These are phyloP conservation scores for Heliconius himera DNA, from an alignment of 1,140 invertebrate genomes.

Conservation along the genomic window DNA sequence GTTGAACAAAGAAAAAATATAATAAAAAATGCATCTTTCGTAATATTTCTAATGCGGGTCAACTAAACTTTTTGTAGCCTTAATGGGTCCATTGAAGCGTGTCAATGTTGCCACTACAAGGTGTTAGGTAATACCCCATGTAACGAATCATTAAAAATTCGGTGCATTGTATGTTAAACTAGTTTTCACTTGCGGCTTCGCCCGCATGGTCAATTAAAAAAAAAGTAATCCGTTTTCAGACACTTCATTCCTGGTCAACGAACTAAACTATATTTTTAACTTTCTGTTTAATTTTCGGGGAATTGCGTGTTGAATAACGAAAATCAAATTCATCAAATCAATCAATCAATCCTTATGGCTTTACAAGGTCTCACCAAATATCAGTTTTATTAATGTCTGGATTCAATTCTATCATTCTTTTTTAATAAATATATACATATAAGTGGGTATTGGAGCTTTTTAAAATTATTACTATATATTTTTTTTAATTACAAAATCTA, in stretches of 20 bases:
- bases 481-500: too few species aligned
- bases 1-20: not conserved
- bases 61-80: conserved; percentile 5
- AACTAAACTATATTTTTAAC: too few species aligned
- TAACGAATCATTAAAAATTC: not conserved
- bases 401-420: not conserved
- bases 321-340: too few species aligned
- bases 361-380: not conserved
- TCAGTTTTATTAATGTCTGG: not conserved
- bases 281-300: too few species aligned
- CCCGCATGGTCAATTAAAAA: too few species aligned
- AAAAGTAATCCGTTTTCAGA: too few species aligned
- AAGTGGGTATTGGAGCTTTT: too few species aligned
- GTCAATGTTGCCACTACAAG: not conserved
- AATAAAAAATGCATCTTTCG: not conserved
- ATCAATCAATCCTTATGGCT: too few species aligned
- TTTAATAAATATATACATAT: too few species aligned
- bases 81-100: conserved; percentile 14
- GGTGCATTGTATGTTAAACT: not conserved
- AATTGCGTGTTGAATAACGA: too few species aligned
- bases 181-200: not conserved
- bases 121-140: not conserved
- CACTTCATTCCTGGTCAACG: too few species aligned
- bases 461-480: too few species aligned
- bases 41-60: not conserved